A percentile compares a stretch with the other conserved stretches of the same genome.
Conservation (phyloP, 1,140 invertebrate species). For the Planococcus citri region DNA sequence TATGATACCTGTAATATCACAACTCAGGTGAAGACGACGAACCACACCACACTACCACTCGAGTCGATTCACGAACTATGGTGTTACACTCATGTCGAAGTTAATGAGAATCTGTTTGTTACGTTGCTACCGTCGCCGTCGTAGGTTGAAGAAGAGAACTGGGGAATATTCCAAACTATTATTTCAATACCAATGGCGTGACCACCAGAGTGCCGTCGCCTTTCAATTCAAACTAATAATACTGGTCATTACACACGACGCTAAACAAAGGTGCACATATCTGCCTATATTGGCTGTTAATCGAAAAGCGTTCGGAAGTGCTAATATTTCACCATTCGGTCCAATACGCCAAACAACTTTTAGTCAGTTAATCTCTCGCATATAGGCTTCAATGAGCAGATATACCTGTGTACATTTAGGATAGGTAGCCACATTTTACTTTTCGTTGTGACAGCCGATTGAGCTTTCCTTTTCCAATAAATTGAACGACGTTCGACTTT, state of each 20-base stretch:
- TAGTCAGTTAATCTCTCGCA: too few relatives aligned
- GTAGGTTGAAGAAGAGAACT: neutral
- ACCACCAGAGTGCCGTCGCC: conserved; percentile 12
- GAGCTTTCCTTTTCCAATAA: too few relatives aligned
- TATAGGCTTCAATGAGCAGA: too few relatives aligned
- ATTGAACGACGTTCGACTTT: too few relatives aligned
- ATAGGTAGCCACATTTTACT: too few relatives aligned
- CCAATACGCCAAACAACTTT: too few relatives aligned
- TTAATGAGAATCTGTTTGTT: neutral
- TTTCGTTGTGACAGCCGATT: too few relatives aligned
- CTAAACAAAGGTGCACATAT: neutral
- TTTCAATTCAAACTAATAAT: neutral
- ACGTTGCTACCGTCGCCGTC: neutral
- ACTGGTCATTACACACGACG: neutral
- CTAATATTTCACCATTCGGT: too few relatives aligned
- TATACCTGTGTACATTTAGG: too few relatives aligned
- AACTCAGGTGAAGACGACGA: neutral
- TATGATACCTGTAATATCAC: neutral
- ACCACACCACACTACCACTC: neutral
- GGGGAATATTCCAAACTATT: neutral
- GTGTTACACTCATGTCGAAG: neutral
- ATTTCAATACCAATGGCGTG: neutral
- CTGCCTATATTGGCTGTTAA: neutral
- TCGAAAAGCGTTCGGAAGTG: neutral
- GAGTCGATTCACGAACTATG: neutral